Evolutionary conservation across 2,888 invertebrate species (phyloP).

Genomic region (Parnassius mnemosyne): DNA sequence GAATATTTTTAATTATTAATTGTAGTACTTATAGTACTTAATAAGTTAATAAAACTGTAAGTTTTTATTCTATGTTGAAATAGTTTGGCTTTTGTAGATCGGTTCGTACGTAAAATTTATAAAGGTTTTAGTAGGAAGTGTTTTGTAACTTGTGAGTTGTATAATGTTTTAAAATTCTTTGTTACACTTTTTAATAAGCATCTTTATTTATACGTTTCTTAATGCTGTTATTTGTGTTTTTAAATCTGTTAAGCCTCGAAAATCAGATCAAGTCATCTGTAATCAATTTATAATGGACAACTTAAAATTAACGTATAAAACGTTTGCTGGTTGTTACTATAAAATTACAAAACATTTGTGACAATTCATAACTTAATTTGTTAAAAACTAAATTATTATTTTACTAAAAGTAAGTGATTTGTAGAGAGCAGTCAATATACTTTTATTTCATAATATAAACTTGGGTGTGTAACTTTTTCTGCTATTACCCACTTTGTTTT

Average conservation of each 20-base stretch:
- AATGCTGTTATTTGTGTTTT: background rate
- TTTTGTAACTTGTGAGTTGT: background rate
- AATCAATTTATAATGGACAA: too few species aligned
- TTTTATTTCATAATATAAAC: too few species aligned
- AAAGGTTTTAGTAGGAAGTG: background rate
- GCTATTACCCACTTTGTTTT: constrained; percentile 8
- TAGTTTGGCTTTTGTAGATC: constrained; percentile 4
- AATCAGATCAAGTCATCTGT: too few species aligned
- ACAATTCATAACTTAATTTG: too few species aligned
- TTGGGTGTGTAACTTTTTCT: background rate
- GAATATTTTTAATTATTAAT: constrained; percentile 9
- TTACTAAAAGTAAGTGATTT: too few species aligned
- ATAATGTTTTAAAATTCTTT: constrained; percentile 14
- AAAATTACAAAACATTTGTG: too few species aligned
- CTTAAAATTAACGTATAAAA: too few species aligned
- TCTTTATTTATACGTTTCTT: background rate
- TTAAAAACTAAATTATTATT: too few species aligned
- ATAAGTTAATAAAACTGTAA: constrained; percentile 1
- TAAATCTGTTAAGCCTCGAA: too few species aligned
- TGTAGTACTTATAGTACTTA: constrained; percentile 1
- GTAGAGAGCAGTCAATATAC: too few species aligned
- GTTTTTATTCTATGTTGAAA: constrained; percentile 4
- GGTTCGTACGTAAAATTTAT: background rate
- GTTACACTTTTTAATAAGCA: background rate
- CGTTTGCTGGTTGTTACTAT: too few species aligned